Evolutionary conservation across 1,140 invertebrate species (phyloP), one percentile per base, ranked within the genome.

Genomic region (Venustaconcha ellipsiformis): DNA sequence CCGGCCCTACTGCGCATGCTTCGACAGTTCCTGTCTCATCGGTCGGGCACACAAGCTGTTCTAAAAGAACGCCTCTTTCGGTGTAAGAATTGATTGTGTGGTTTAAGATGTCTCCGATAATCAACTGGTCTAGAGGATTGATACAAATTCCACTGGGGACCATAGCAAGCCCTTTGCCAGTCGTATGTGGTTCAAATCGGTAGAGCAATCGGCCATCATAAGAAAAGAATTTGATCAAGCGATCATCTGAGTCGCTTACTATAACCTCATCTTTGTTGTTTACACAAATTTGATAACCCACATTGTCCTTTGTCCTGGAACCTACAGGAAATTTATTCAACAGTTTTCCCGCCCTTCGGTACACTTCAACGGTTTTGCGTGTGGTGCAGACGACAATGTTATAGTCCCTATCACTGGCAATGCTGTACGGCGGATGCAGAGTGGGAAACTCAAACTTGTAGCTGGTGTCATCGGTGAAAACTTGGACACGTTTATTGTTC

Each of bases 401-500:
- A 64, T 78, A 80, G 26, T 72, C 67, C 6, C 69, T 60, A 56
- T 88, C 83, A 72, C 78, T 74, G 14, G 82, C 68, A 17, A 87
- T 78, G 63, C 72, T 37, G 73, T 72, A 85, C n/a, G 86, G 86
- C 48, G 80, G 74, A 55, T 82, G 63, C 14, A 59, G 58, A 1
- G 83, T 84, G 20, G 72, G 30, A 74, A 87, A 84, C 23, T 72
- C 55, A 66, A 78, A 82, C 69, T 83, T 82, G 65, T 82, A 84
- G 64, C 92, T 91, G 11, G 96, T 96, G 72, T 95, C 93, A 13
- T 92, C 90, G 59, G 92, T 80, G 71, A 97, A 97, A 26, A 97
- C 86, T 87, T 97, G 97, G 26, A 98, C 93, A 30, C 97, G 93
- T 89, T 96, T 95, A 90, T 99, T 99, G 70, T 96, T 92, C 0